These are phyloP conservation scores for Brachyistius frenatus DNA, from an alignment of 2,113 vertebrate species.

Conservation along the genomic window DNA sequence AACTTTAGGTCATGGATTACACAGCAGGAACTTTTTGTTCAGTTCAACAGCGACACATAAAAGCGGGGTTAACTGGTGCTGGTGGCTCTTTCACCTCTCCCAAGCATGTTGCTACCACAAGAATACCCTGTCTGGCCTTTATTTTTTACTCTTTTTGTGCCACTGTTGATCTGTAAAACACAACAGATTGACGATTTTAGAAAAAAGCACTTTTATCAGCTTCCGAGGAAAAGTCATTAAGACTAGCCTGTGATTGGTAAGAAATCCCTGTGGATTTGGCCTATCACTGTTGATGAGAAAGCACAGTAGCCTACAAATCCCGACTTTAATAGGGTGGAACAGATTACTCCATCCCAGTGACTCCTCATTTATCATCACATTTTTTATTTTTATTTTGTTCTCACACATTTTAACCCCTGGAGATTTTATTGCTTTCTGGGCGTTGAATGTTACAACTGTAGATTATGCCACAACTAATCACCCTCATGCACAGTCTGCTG, in stretches of 20 bases:
- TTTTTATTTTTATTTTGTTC: slow-evolving; percentile 12
- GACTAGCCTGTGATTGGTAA: slow-evolving; percentile 42
- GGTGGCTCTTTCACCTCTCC: background rate
- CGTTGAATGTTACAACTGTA: slow-evolving; percentile 15
- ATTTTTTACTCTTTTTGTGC: slow-evolving; percentile 3
- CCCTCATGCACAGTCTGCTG: slow-evolving; percentile 2
- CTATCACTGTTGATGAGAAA: slow-evolving; percentile 57
- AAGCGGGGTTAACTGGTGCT: background rate
- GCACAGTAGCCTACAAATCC: slow-evolving; percentile 23
- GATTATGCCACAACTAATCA: slow-evolving; percentile 45
- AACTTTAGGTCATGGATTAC: slow-evolving; percentile 27
- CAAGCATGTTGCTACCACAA: background rate
- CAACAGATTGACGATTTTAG: slow-evolving; percentile 31
- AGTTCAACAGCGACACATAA: slow-evolving; percentile 7
- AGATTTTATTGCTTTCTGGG: slow-evolving; percentile 26
- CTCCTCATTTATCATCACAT: slow-evolving; percentile 29
- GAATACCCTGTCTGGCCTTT: background rate
- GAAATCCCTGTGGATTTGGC: slow-evolving; percentile 63
- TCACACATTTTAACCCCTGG: background rate
- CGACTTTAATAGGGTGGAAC: slow-evolving; percentile 40
- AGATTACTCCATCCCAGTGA: slow-evolving; percentile 35
- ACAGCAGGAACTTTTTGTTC: background rate
- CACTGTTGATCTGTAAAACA: slow-evolving; percentile 22
- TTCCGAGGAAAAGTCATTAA: slow-evolving; percentile 63
- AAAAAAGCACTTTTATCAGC: slow-evolving; percentile 47